Evolutionary conservation across 2,113 vertebrate genomes (phyloP).

Genomic region (Phoxinus phoxinus): DNA sequence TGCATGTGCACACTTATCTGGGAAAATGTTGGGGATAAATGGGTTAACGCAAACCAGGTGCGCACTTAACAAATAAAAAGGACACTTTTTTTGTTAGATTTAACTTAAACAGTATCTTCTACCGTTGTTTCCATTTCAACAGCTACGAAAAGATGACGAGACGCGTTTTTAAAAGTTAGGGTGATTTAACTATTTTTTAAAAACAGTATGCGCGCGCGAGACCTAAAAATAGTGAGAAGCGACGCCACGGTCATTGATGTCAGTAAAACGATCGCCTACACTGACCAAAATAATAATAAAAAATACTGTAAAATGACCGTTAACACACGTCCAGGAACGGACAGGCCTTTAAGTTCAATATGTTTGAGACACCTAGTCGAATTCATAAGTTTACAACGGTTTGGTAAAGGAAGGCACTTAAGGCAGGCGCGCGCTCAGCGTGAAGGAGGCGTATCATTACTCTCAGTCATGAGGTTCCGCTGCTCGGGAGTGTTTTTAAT

Average conservation of each 20-base stretch:
- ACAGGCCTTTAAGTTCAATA: not conserved
- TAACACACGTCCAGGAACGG: not conserved
- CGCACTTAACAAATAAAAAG: not conserved
- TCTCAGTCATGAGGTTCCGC: slow-evolving; percentile 68
- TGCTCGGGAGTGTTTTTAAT: slow-evolving; percentile 76
- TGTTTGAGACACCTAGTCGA: not conserved
- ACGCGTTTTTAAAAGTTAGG: not conserved
- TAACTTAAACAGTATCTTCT: not conserved
- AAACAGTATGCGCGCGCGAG: not conserved
- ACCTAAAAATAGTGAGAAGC: not conserved
- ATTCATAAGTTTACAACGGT: not conserved
- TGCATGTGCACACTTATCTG: not conserved
- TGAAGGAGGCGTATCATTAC: slow-evolving; percentile 53
- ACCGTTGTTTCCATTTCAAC: not conserved
- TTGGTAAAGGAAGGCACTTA: not conserved
- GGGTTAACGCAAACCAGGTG: slow-evolving; percentile 73
- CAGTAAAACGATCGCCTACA: not conserved
- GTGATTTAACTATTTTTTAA: not conserved
- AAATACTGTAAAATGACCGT: no score
- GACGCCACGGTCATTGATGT: not conserved
- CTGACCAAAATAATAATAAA: not conserved
- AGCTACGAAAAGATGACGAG: not conserved
- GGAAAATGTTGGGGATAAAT: not conserved
- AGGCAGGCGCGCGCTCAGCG: slow-evolving; percentile 3
- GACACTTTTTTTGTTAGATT: not conserved